These are phyloP conservation scores for Trichopoda pennipes DNA, from an alignment of 2,888 invertebrate species.

Conservation along the genomic window DNA sequence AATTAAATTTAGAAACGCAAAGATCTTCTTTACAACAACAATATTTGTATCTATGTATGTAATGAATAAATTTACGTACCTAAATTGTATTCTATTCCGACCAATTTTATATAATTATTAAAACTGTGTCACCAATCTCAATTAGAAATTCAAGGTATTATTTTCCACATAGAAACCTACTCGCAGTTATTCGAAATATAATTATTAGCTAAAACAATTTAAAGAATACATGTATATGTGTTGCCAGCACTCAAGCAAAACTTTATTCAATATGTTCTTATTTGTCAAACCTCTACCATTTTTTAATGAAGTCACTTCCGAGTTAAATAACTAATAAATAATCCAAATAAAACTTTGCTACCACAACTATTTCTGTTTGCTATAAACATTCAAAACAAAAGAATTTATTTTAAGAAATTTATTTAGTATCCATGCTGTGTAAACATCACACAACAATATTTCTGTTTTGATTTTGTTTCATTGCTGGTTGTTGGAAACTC, in stretches of 20 bases:
- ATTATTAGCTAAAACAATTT: background rate
- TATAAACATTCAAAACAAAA: constrained; percentile 66
- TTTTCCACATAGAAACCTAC: background rate
- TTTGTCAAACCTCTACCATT: constrained; percentile 73
- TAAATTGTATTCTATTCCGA: background rate
- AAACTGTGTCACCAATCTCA: background rate
- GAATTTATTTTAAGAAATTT: constrained; percentile 74
- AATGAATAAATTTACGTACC: too few relatives aligned
- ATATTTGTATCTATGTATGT: too few relatives aligned
- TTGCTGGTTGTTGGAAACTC: constrained; percentile 21
- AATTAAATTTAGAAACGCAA: too few relatives aligned
- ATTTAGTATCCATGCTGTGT: constrained; percentile 57
- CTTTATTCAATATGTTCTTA: constrained; percentile 71
- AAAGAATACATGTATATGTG: background rate
- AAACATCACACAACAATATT: constrained; percentile 60
- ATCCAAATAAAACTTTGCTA: constrained; percentile 72
- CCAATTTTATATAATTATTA: background rate
- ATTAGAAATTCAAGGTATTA: background rate
- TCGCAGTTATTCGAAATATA: background rate
- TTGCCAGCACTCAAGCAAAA: background rate
- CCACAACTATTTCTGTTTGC: constrained; percentile 76
- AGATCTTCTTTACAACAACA: too few relatives aligned
- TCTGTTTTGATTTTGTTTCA: constrained; percentile 16
- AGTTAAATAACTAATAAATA: constrained; percentile 71
- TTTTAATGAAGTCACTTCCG: constrained; percentile 70